Percentiles rank a stretch among this genome's conserved stretches.
Conservation (phyloP, 2,113 vertebrate species). For the Pipa parva region DNA sequence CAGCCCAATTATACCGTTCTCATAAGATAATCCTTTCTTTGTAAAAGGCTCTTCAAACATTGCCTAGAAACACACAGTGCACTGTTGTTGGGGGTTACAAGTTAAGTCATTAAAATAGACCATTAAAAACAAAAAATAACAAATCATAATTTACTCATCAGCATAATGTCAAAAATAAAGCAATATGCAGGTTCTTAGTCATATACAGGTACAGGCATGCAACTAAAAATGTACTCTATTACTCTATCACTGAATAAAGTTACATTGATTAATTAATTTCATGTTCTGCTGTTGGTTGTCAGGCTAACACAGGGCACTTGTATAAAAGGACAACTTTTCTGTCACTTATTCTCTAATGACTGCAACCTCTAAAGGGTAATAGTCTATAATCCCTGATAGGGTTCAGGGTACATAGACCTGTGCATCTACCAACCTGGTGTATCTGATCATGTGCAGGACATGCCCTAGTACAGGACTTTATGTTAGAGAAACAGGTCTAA, state of each 20-base stretch:
- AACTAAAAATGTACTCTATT: too few relatives aligned
- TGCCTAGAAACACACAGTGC: background rate
- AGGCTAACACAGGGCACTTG: background rate
- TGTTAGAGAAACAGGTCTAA: too few relatives aligned
- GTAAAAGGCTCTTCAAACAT: background rate
- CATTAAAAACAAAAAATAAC: background rate
- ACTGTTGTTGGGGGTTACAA: background rate
- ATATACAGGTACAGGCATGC: too few relatives aligned
- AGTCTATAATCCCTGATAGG: too few relatives aligned
- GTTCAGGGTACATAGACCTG: too few relatives aligned
- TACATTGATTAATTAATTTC: background rate
- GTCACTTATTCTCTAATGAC: background rate
- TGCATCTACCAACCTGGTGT: too few relatives aligned
- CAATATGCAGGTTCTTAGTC: too few relatives aligned
- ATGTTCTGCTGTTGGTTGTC: background rate
- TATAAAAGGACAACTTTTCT: background rate
- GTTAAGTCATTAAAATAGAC: background rate
- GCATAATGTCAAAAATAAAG: background rate
- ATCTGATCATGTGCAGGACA: too few relatives aligned
- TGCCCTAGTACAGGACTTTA: too few relatives aligned
- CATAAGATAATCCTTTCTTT: constrained; percentile 1
- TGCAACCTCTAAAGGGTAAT: background rate
- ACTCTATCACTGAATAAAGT: background rate
- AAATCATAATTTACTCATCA: background rate
- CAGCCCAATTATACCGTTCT: constrained; percentile 24